Percentiles rank a stretch among this genome's conserved stretches.
These are phyloP conservation scores for Drosophila quinaria DNA, from an alignment of 2,888 invertebrate species.

Conservation along the genomic window DNA sequence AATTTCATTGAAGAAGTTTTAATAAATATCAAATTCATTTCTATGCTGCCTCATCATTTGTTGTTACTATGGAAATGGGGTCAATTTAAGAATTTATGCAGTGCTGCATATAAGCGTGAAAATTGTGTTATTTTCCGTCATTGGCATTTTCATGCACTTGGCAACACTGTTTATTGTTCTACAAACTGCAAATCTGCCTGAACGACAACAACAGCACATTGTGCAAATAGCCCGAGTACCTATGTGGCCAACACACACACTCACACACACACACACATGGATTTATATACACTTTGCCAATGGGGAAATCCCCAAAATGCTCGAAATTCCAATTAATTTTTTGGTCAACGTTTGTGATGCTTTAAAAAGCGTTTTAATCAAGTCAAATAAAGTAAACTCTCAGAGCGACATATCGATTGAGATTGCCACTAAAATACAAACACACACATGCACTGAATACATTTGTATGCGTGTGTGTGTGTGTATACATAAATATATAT, in stretches of 20 bases:
- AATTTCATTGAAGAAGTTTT: no score
- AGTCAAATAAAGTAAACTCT: constrained; percentile 77
- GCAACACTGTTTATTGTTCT: constrained; percentile 35
- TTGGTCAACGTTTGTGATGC: constrained; percentile 72
- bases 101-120: no score
- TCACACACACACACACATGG: constrained; percentile 17
- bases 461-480: not conserved
- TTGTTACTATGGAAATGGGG: no score
- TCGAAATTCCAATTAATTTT: constrained; percentile 77
- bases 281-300: not conserved
- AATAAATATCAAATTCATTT: no score
- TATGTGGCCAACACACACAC: constrained; percentile 16
- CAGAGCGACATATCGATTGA: constrained; percentile 50
- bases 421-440: constrained; percentile 22
- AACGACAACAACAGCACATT: constrained; percentile 45
- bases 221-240: constrained; percentile 64
- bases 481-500: not conserved
- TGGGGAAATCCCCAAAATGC: constrained; percentile 64
- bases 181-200: constrained; percentile 29
- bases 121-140: constrained; percentile 7
- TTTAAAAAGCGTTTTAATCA: constrained; percentile 76
- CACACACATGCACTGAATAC: constrained; percentile 11
- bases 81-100: not conserved
- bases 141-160: constrained; percentile 15
- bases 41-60: no score